phyloP scores from a whole-genome alignment of 2,797 vertebrate species.

The Rachycentron canadum region DNA sequence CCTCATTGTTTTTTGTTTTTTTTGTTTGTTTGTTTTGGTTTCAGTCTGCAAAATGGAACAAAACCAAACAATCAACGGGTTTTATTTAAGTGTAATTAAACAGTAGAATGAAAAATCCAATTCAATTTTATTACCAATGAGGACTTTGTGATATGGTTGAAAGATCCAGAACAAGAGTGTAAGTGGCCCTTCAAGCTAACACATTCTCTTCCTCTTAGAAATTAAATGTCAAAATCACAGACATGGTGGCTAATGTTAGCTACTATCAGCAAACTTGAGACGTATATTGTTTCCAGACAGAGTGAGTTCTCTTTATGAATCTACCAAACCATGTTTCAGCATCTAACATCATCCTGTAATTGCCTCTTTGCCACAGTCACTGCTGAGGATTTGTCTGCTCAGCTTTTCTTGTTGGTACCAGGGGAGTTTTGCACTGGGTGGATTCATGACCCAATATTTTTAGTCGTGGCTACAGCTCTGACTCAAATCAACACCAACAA shows the following conservation, averaged over 20 bases:
- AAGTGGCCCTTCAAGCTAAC: neutral
- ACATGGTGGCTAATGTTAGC: neutral
- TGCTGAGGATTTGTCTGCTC: neutral
- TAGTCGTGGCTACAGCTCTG: neutral
- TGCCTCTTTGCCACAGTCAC: neutral
- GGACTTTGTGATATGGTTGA: neutral
- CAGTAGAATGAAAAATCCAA: neutral
- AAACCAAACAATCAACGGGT: neutral
- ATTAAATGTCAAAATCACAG: neutral
- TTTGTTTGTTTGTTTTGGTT: too few relatives aligned
- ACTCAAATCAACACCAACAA: neutral
- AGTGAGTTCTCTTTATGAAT: too few relatives aligned
- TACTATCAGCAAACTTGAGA: neutral
- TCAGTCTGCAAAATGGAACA: too few relatives aligned
- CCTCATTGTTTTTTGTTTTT: neutral
- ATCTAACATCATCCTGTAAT: neutral
- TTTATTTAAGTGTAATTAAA: neutral
- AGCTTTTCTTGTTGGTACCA: neutral
- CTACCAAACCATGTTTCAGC: neutral
- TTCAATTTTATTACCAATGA: neutral
- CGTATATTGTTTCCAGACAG: neutral
- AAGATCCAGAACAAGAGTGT: neutral
- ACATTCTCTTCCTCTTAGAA: neutral
- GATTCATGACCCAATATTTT: conserved; percentile 12
- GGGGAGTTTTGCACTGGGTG: too few relatives aligned